Percentiles rank a stretch among this genome's conserved stretches.
Evolutionary conservation across 2,797 vertebrate species (phyloP).

Genomic region (Cirrhinus mrigala): DNA sequence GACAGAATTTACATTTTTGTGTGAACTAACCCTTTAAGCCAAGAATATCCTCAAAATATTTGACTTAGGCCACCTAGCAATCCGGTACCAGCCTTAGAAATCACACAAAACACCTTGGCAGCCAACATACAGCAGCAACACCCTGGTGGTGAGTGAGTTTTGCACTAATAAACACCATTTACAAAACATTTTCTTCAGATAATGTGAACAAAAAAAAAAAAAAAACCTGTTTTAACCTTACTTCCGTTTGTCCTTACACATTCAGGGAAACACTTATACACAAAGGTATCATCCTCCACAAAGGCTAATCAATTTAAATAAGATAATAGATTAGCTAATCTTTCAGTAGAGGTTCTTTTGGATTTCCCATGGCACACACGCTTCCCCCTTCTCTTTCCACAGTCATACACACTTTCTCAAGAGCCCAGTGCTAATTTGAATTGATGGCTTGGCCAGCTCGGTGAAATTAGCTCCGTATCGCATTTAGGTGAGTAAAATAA

Average conservation of each 20-base stretch:
- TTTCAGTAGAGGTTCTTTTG: conserved; percentile 26
- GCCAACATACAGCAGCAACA: neutral
- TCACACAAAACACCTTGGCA: neutral
- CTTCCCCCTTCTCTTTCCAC: neutral
- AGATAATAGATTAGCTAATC: conserved; percentile 43
- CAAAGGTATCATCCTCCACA: conserved; percentile 25
- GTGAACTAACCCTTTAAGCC: too few species aligned
- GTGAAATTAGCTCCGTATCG: conserved; percentile 45
- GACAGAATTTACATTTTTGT: too few species aligned
- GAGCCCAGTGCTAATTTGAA: conserved; percentile 40
- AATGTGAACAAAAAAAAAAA: neutral
- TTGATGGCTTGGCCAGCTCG: conserved; percentile 44
- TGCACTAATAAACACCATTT: neutral
- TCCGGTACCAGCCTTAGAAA: neutral
- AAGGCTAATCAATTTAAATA: conserved; percentile 46
- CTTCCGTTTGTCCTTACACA: neutral
- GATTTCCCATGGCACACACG: conserved; percentile 15
- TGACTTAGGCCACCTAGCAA: neutral
- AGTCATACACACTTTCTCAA: conserved; percentile 29
- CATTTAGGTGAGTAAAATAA: conserved; percentile 45
- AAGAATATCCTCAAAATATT: neutral
- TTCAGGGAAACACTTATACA: neutral
- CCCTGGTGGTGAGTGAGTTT: neutral
- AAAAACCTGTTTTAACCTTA: neutral
- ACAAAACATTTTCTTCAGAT: neutral